Conservation (phyloP, 2,888 invertebrate genomes). For the Cenopis cana region DNA sequence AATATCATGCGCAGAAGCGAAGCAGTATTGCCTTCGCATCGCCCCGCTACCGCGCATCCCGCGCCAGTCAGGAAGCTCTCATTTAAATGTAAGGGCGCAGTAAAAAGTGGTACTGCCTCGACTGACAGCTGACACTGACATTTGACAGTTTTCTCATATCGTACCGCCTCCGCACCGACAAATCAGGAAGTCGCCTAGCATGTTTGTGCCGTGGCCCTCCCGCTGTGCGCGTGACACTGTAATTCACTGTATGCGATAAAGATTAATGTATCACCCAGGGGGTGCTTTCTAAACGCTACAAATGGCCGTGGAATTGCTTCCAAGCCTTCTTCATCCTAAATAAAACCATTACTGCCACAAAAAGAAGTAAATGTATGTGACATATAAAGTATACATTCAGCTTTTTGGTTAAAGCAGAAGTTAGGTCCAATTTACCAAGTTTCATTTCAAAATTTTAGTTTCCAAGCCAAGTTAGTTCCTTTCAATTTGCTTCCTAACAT, state of each 20-base stretch:
- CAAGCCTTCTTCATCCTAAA: conserved; percentile 11
- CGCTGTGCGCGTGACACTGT: conserved; percentile 19
- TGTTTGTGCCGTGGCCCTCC: conserved; percentile 14
- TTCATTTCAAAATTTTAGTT: background rate
- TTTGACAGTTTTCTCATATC: too few relatives aligned
- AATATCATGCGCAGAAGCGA: too few relatives aligned
- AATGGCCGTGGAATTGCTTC: conserved; percentile 30
- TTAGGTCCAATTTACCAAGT: background rate
- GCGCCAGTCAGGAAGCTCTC: too few relatives aligned
- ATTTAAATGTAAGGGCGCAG: too few relatives aligned
- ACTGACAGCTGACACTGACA: too few relatives aligned
- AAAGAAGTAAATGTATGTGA: background rate
- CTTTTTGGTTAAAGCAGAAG: background rate
- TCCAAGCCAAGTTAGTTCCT: conserved; percentile 13
- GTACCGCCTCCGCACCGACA: too few relatives aligned
- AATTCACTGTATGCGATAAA: conserved; percentile 38
- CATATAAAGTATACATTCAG: background rate
- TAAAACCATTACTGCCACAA: background rate
- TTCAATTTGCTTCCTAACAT: conserved; percentile 14
- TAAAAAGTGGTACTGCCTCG: too few relatives aligned
- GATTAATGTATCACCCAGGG: conserved; percentile 35
- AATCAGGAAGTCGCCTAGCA: too few relatives aligned
- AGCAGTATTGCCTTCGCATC: too few relatives aligned
- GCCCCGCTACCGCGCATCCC: too few relatives aligned
- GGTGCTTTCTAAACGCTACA: conserved; percentile 39